phyloP scores from a whole-genome alignment of 2,113 vertebrate genomes.

The Dinomys branickii region DNA sequence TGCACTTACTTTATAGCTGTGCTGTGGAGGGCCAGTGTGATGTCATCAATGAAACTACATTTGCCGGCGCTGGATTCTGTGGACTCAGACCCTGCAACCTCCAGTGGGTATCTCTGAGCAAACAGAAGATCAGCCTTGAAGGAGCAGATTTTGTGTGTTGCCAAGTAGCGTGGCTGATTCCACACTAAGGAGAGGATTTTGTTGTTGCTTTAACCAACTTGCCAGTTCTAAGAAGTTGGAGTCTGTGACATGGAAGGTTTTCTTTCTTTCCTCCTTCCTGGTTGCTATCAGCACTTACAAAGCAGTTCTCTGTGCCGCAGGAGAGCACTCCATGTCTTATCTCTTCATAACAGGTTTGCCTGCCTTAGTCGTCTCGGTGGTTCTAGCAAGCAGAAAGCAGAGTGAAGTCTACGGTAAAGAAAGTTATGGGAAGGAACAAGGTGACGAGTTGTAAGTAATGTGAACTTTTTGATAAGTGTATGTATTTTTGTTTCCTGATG shows the following conservation, averaged over 20 bases:
- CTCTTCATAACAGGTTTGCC: constrained; percentile 91
- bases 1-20: not conserved
- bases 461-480: not conserved
- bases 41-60: not conserved
- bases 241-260: not conserved
- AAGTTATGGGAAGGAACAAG: constrained; percentile 87
- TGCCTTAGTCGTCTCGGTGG: constrained; percentile 89
- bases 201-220: not conserved
- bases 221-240: not conserved
- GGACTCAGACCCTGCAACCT: not conserved
- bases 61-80: not conserved
- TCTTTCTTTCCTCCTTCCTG: not conserved
- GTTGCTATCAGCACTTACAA: not conserved
- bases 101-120: not conserved
- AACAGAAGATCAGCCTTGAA: not conserved
- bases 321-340: constrained; percentile 1
- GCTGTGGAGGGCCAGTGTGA: not conserved
- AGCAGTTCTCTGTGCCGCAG: not conserved
- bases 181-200: not conserved
- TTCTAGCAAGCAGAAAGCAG: constrained; percentile 89
- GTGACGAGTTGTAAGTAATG: constrained; percentile 93
- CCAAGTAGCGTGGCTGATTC: not conserved
- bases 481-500: not conserved
- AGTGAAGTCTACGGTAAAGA: constrained; percentile 87
- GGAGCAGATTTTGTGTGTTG: not conserved